phyloP scores from a whole-genome alignment of 2,797 vertebrate species.

The Pipistrellus pygmaeus region DNA sequence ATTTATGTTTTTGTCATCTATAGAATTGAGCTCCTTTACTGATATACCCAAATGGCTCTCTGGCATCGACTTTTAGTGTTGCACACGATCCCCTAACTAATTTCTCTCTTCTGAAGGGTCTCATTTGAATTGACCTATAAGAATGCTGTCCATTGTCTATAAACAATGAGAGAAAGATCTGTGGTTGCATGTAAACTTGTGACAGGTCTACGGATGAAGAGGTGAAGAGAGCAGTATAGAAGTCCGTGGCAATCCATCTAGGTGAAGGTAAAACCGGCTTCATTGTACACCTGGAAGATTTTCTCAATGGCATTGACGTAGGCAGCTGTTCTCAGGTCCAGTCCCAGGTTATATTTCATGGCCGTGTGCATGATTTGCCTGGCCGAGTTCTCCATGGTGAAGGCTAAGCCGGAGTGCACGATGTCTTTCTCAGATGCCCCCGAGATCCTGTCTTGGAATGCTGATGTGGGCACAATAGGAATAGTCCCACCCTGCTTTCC shows the following conservation, averaged over 20 bases:
- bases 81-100: constrained; percentile 81
- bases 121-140: constrained; percentile 84
- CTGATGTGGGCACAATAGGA: constrained; percentile 97
- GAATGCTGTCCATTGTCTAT: constrained; percentile 85
- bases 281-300: constrained; percentile 99
- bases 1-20: too few relatives aligned
- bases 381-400: constrained; percentile 99
- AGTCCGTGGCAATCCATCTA: constrained; percentile 83
- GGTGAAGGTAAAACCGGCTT: constrained; percentile 98
- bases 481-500: constrained; percentile 98
- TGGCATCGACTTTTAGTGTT: constrained; percentile 78
- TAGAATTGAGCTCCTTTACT: neutral
- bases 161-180: constrained; percentile 83
- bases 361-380: constrained; percentile 99
- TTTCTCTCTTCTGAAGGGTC: constrained; percentile 78
- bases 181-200: constrained; percentile 90
- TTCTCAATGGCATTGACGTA: constrained; percentile 88
- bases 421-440: constrained; percentile 99
- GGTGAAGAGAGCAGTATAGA: constrained; percentile 67
- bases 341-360: constrained; percentile 89
- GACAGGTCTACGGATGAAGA: constrained; percentile 86
- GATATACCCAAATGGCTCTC: constrained; percentile 79
- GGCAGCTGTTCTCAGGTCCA: too few relatives aligned
- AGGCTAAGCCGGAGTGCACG: constrained; percentile 98
- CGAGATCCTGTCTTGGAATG: constrained; percentile 98